A percentile compares a stretch with the other conserved stretches of the same genome.
Evolutionary conservation across 2,797 vertebrate species (phyloP).

Genomic region (Aythya fuligula): DNA sequence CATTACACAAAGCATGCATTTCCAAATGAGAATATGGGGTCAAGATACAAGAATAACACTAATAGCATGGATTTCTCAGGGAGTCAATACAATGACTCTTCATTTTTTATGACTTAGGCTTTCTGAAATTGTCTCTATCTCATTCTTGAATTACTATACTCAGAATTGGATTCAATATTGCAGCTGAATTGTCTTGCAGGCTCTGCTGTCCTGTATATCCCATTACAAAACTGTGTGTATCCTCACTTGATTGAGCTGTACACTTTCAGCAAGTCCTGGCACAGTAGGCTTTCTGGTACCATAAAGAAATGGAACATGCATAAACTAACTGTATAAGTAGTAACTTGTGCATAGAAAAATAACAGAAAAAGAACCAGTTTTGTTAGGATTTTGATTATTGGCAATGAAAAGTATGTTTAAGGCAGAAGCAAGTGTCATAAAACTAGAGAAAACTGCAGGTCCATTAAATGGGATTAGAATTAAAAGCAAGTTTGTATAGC

Average conservation of each 20-base stretch:
- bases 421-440: neutral
- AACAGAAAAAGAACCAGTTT: neutral
- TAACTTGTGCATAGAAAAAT: neutral
- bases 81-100: neutral
- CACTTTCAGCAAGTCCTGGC: neutral
- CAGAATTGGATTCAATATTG: neutral
- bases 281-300: fast-evolving
- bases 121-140: neutral
- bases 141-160: neutral
- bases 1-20: neutral
- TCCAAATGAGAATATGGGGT: neutral
- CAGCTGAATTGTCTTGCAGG: neutral
- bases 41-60: neutral
- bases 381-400: neutral
- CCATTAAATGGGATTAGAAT: neutral
- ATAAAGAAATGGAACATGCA: neutral
- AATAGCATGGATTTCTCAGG: neutral
- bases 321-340: neutral
- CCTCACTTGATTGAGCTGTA: neutral
- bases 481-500: neutral
- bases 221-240: neutral
- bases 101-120: neutral
- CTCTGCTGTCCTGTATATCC: neutral
- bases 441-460: neutral
- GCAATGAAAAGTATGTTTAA: neutral